phyloP scores from a whole-genome alignment of 2,888 invertebrate species.

The Scaptomyza tumidula region DNA sequence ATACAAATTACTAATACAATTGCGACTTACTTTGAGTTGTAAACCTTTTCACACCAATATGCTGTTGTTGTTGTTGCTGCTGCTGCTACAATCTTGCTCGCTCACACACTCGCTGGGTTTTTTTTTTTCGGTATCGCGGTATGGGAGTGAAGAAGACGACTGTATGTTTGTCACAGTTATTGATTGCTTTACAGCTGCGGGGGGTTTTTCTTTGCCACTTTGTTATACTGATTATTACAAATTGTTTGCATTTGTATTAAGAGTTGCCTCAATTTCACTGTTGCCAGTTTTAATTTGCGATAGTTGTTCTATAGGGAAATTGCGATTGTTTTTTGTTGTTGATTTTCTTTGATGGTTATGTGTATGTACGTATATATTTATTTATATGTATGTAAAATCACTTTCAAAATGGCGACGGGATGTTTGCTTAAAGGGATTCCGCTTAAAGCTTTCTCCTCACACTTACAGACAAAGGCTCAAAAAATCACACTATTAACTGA shows the following conservation, averaged over 20 bases:
- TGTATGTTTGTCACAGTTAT: conserved; percentile 69
- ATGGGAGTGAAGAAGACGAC: conserved; percentile 60
- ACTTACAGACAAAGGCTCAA: conserved; percentile 77
- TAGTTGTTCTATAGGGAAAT: conserved; percentile 40
- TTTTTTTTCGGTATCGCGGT: conserved; percentile 36
- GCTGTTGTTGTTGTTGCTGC: conserved; percentile 50
- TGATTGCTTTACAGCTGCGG: conserved; percentile 65
- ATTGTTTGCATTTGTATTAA: conserved; percentile 55
- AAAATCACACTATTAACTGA: conserved; percentile 78
- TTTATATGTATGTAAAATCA: conserved; percentile 72
- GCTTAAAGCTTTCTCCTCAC: conserved; percentile 78
- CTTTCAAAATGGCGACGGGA: conserved; percentile 80
- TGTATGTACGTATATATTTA: conserved; percentile 54
- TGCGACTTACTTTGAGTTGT: conserved; percentile 81
- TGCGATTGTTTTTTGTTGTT: conserved; percentile 48
- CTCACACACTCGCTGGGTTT: conserved; percentile 46
- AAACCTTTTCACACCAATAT: conserved; percentile 76
- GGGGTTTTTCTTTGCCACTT: conserved; percentile 67
- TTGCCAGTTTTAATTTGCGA: conserved; percentile 48
- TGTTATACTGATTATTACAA: conserved; percentile 66
- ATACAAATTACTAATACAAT: conserved; percentile 49
- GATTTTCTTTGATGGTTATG: conserved; percentile 47
- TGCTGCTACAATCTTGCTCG: conserved; percentile 46
- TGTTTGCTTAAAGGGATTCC: conserved; percentile 72
- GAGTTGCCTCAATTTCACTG: conserved; percentile 63